Base-by-base conservation (phyloP, 2,888 invertebrate genomes). In the Macaria liturata region DNA sequence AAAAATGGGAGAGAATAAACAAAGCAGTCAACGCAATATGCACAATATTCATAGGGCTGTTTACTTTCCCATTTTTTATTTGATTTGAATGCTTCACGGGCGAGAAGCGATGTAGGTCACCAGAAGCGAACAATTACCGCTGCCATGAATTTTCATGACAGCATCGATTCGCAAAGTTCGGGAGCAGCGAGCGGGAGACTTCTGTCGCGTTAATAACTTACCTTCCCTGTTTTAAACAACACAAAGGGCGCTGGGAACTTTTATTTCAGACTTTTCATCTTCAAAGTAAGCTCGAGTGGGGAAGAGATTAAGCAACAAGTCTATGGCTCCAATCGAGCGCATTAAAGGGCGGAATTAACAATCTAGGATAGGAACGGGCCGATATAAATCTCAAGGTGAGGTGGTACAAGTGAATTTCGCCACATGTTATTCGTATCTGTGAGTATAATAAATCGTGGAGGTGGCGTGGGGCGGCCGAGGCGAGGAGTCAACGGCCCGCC, bases 371-470 rank as follows among this genome's bases (percentile, higher is more conserved):
- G 61, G 59, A 64, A 58, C 54, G 61, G 51, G 49, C 50, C 61
- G 68, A 71, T 70, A 80, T 79, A 76, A 77, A 77, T 78, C 75
- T 70, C 59, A 56, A 71, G 75, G 74, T 73, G 71, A 71, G 71
- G 75, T 72, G 72, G 59, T 77, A 76, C 75, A 73, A 80, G 75
- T 75, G 74, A 78, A 77, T 75, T 78, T 80, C 71, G 64, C 73
- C 77, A 75, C 74, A 76, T 78, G 77, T 75, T 77, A 69, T 72
- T 68, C 69, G 69, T 72, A 70, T 73, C 68, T 68, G 68, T 67
- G 66, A 70, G 65, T 70, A 68, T 74, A 72, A 80, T 81, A 82
- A 80, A 82, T 81, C 72, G 64, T 62, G 70, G 66, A 76, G 74
- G 78, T 75, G 72, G 68, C 57, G 64, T 63, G 62, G 68, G 65